phyloP scores from a whole-genome alignment of 2,797 vertebrate species.

The Xiphorhynchus erythropygius region DNA sequence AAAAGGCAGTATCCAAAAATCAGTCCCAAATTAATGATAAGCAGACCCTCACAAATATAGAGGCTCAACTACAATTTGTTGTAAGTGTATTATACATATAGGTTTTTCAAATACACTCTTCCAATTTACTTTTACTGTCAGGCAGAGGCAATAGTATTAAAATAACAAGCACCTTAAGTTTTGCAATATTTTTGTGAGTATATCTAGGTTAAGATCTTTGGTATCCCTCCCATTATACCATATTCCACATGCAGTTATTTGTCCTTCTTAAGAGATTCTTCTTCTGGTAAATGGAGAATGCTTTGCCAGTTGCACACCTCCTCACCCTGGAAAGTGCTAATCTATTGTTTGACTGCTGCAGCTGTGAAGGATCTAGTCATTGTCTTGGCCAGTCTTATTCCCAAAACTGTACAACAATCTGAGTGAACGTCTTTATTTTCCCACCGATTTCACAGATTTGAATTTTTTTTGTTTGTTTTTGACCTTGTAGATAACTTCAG shows the following conservation, averaged over 20 bases:
- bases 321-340: not conserved
- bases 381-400: not conserved
- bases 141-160: not conserved
- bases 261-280: not conserved
- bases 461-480: not conserved
- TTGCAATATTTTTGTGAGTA: not conserved
- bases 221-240: not conserved
- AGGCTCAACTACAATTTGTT: not conserved
- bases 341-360: not conserved
- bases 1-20: not conserved
- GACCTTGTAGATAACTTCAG: not conserved
- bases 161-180: not conserved
- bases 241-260: not conserved
- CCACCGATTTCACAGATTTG: not conserved
- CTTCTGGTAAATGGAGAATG: not conserved
- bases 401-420: not conserved
- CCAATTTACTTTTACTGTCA: not conserved
- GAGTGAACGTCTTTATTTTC: not conserved
- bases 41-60: not conserved
- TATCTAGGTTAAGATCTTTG: not conserved
- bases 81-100: not conserved
- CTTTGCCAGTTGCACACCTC: not conserved
- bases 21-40: not conserved
- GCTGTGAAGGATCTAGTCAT: not conserved
- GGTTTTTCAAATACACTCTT: not conserved